Evolutionary conservation across 2,888 invertebrate species (phyloP).

Genomic region (Trissolcus brochymenae): DNA sequence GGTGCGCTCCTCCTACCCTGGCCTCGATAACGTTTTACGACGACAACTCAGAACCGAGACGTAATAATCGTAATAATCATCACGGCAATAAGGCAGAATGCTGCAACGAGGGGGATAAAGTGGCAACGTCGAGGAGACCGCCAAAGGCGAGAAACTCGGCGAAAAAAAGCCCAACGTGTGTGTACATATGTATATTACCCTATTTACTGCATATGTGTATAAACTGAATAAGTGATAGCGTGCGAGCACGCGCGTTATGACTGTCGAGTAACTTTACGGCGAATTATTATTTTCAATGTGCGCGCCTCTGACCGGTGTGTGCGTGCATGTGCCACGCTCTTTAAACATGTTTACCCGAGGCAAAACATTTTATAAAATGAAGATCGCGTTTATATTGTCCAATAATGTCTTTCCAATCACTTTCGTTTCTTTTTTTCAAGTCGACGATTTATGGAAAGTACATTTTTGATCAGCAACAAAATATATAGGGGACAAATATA

Average conservation of each 20-base stretch:
- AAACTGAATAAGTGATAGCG: conserved; percentile 60
- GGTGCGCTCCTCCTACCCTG: neutral
- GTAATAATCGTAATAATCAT: conserved; percentile 71
- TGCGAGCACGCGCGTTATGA: conserved; percentile 66
- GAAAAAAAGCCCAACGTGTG: conserved; percentile 56
- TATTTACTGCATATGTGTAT: conserved; percentile 52
- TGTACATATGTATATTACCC: conserved; percentile 58
- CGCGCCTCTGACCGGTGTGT: conserved; percentile 32
- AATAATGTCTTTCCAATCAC: neutral
- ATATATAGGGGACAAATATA: too few relatives aligned
- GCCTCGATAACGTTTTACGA: conserved; percentile 60
- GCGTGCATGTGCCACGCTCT: conserved; percentile 34
- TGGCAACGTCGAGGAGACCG: conserved; percentile 51
- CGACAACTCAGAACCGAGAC: conserved; percentile 61
- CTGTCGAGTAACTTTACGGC: conserved; percentile 64
- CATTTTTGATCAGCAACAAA: too few relatives aligned
- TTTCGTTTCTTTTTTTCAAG: neutral
- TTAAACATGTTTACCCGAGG: conserved; percentile 26
- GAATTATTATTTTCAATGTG: conserved; percentile 70
- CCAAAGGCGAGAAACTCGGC: conserved; percentile 54
- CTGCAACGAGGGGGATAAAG: conserved; percentile 54
- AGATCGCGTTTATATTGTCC: conserved; percentile 25
- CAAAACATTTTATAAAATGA: conserved; percentile 33
- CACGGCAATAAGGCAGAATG: conserved; percentile 57
- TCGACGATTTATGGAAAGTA: too few relatives aligned